Percentiles rank a stretch among this genome's conserved stretches.
phyloP scores from a whole-genome alignment of 2,797 vertebrate species.

The Lemur catta region DNA sequence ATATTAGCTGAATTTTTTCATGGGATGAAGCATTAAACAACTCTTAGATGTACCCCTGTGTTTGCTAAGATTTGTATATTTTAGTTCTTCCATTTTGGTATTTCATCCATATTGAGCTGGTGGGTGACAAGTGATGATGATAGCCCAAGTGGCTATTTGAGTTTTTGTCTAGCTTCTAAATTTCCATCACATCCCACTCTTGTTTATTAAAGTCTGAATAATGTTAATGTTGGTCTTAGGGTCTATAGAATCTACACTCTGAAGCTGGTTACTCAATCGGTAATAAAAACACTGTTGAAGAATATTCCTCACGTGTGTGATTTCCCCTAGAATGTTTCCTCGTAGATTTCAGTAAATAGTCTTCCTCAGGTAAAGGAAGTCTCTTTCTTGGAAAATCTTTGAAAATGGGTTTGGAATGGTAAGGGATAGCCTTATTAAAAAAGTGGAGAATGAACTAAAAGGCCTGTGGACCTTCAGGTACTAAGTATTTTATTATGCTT shows the following conservation, averaged over 20 bases:
- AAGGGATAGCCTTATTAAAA: neutral
- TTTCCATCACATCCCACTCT: neutral
- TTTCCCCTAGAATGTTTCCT: neutral
- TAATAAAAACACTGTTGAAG: neutral
- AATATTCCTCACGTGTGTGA: neutral
- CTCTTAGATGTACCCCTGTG: neutral
- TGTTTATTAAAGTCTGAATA: neutral
- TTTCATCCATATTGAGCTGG: neutral
- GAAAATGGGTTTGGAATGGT: neutral
- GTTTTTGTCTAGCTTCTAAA: neutral
- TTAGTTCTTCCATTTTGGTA: neutral
- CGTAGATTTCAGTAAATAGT: neutral
- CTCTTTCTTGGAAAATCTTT: conserved; percentile 21
- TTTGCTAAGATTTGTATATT: neutral
- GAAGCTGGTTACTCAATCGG: neutral
- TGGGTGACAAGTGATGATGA: neutral
- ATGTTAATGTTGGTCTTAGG: neutral
- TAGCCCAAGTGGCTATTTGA: neutral
- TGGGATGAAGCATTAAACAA: neutral
- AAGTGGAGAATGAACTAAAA: neutral
- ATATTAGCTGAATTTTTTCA: neutral
- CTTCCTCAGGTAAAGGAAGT: neutral
- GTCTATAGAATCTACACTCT: neutral
- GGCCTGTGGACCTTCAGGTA: neutral
- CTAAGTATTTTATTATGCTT: neutral